These are phyloP conservation scores for Pterocles gutturalis DNA, from an alignment of 2,113 vertebrate genomes.

Conservation along the genomic window DNA sequence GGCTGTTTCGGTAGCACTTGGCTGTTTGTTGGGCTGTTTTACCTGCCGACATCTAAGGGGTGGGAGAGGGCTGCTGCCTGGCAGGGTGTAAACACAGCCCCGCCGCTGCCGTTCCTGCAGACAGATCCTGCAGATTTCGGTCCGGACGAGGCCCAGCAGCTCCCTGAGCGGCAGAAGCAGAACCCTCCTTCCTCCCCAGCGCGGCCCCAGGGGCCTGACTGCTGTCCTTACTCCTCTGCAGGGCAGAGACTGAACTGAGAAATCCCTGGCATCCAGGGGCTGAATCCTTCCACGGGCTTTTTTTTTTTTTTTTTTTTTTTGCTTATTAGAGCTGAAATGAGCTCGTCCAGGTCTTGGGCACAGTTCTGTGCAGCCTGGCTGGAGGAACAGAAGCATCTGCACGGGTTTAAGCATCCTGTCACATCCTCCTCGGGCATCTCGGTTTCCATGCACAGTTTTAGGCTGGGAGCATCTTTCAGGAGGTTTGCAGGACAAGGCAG, in stretches of 20 bases:
- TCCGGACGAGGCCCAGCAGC: neutral
- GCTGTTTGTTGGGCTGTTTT: constrained; percentile 37
- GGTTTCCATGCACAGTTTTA: neutral
- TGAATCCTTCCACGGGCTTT: neutral
- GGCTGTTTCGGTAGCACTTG: neutral
- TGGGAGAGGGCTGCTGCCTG: constrained; percentile 54
- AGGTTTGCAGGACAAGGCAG: neutral
- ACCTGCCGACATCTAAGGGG: constrained; percentile 24
- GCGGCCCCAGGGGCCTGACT: neutral
- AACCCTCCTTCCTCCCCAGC: neutral
- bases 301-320: too few species aligned
- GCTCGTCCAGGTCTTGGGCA: neutral
- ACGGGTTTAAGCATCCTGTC: neutral
- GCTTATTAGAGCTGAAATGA: neutral
- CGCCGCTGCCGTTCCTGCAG: neutral
- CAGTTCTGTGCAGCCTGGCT: neutral
- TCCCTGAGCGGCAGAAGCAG: neutral
- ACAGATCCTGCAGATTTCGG: neutral
- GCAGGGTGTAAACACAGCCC: constrained; percentile 51
- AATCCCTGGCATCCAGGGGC: neutral
- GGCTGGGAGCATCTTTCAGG: neutral
- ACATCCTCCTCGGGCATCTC: neutral
- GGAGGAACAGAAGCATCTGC: neutral
- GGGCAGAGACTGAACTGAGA: neutral
- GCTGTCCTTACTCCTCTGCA: neutral